A percentile compares a stretch with the other conserved stretches of the same genome.
Evolutionary conservation across 2,888 invertebrate species (phyloP).

Genomic region (Dicyrtoma fusca): DNA sequence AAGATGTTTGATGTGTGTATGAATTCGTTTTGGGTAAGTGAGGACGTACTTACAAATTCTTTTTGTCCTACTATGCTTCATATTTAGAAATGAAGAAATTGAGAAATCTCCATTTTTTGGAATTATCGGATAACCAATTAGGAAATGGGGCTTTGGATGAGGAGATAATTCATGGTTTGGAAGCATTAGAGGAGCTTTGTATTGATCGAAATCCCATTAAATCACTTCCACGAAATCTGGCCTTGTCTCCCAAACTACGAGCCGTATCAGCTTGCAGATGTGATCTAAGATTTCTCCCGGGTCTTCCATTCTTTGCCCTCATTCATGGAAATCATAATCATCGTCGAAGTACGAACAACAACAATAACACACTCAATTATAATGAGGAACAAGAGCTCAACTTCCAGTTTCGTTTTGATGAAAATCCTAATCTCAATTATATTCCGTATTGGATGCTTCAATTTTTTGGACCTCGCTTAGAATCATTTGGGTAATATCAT

Average conservation of each 20-base stretch:
- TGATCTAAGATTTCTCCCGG: slow-evolving; percentile 49
- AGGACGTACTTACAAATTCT: too few relatives aligned
- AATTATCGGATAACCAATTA: slow-evolving; percentile 50
- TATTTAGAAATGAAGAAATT: slow-evolving; percentile 42
- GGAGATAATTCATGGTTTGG: slow-evolving; percentile 42
- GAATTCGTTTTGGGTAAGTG: too few relatives aligned
- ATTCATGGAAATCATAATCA: slow-evolving; percentile 21
- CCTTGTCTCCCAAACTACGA: slow-evolving; percentile 39
- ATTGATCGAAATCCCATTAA: slow-evolving; percentile 51
- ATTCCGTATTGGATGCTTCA: slow-evolving; percentile 52
- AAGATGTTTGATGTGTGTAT: too few relatives aligned
- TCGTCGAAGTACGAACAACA: background rate
- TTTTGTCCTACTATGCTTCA: too few relatives aligned
- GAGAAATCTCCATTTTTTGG: slow-evolving; percentile 44
- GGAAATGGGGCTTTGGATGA: slow-evolving; percentile 26
- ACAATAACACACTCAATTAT: background rate
- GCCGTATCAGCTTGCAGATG: slow-evolving; percentile 53
- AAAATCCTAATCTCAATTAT: slow-evolving; percentile 51
- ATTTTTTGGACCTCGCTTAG: slow-evolving; percentile 43
- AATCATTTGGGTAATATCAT: slow-evolving; percentile 46
- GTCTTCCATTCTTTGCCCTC: slow-evolving; percentile 46
- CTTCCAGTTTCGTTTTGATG: slow-evolving; percentile 51
- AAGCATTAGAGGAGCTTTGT: slow-evolving; percentile 48
- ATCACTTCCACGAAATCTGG: slow-evolving; percentile 46
- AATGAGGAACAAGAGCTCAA: slow-evolving; percentile 23